Conservation (phyloP, 1,140 invertebrate species). For the Aplysia californica region DNA sequence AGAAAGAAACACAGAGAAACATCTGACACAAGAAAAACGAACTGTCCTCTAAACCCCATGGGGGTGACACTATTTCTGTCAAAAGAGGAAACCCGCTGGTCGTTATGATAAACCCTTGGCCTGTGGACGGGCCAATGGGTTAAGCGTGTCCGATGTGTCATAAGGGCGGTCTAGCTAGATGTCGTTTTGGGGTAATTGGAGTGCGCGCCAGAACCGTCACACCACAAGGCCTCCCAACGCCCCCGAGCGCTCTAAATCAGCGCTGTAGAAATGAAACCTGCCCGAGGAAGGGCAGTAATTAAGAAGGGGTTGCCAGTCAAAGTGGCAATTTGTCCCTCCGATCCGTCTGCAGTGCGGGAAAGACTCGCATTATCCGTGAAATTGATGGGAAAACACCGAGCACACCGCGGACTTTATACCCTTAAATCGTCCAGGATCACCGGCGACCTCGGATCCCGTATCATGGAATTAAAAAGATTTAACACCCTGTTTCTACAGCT, state of each 20-base stretch:
- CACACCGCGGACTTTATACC: slow-evolving; percentile 5
- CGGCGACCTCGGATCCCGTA: slow-evolving; percentile 1
- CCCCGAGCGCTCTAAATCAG: slow-evolving; percentile 20
- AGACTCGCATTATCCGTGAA: slow-evolving; percentile 16
- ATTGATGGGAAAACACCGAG: slow-evolving; percentile 25
- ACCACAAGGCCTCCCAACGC: background rate
- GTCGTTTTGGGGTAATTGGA: too few species aligned
- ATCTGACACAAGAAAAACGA: too few species aligned
- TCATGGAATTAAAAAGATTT: slow-evolving; percentile 19
- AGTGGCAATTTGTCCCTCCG: slow-evolving; percentile 23
- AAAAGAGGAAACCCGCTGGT: too few species aligned
- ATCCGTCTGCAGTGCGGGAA: slow-evolving; percentile 1
- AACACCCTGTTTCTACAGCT: background rate
- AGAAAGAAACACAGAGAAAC: too few species aligned
- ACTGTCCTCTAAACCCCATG: too few species aligned
- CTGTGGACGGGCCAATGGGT: too few species aligned
- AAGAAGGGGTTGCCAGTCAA: slow-evolving; percentile 24
- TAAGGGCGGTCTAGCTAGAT: too few species aligned
- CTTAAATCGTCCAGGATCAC: slow-evolving; percentile 18
- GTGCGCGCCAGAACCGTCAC: too few species aligned
- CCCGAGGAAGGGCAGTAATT: slow-evolving; percentile 19
- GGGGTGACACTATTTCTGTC: too few species aligned
- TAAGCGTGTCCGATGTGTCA: too few species aligned
- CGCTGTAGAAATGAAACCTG: slow-evolving; percentile 22
- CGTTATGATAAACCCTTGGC: too few species aligned